Conservation (phyloP, 2,797 vertebrate genomes). For the Pseudochaenichthys georgianus region DNA sequence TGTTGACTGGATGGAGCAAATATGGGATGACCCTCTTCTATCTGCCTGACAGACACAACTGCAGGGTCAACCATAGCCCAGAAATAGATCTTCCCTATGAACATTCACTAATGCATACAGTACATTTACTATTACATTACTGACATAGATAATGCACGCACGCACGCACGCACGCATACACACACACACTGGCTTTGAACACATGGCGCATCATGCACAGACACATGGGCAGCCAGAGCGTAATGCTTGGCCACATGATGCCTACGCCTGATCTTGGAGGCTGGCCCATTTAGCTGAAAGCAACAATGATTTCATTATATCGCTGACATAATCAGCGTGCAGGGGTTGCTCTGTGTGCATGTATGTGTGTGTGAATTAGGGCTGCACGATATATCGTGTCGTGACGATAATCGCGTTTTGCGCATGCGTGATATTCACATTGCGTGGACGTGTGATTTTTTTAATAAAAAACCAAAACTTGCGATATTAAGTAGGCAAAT, state of each 20-base stretch:
- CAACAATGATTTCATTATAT: slow-evolving; percentile 82
- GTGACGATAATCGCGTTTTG: too few species aligned
- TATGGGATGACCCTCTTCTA: slow-evolving; percentile 15
- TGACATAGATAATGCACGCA: slow-evolving; percentile 18
- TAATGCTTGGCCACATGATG: slow-evolving; percentile 69
- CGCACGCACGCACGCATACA: slow-evolving; percentile 1
- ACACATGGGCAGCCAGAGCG: slow-evolving; percentile 62
- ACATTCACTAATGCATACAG: slow-evolving; percentile 26
- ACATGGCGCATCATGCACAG: slow-evolving; percentile 59
- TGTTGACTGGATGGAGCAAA: slow-evolving; percentile 53
- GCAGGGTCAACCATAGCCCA: background rate
- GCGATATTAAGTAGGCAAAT: too few species aligned
- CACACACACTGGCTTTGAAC: slow-evolving; percentile 18
- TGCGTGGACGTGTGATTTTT: too few species aligned
- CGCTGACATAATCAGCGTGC: slow-evolving; percentile 61
- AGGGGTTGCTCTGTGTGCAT: slow-evolving; percentile 34
- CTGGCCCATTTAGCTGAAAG: slow-evolving; percentile 67
- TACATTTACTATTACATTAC: slow-evolving; percentile 34
- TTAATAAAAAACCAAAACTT: too few species aligned
- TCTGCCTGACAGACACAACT: slow-evolving; percentile 33
- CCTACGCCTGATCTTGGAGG: slow-evolving; percentile 64
- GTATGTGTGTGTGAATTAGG: too few species aligned
- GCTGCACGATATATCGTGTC: too few species aligned
- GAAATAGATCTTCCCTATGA: slow-evolving; percentile 29
- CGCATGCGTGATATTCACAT: too few species aligned